Percentiles rank a stretch among this genome's conserved stretches.
phyloP scores from a whole-genome alignment of 2,797 vertebrate species.

The Pseudochirops corinnae region DNA sequence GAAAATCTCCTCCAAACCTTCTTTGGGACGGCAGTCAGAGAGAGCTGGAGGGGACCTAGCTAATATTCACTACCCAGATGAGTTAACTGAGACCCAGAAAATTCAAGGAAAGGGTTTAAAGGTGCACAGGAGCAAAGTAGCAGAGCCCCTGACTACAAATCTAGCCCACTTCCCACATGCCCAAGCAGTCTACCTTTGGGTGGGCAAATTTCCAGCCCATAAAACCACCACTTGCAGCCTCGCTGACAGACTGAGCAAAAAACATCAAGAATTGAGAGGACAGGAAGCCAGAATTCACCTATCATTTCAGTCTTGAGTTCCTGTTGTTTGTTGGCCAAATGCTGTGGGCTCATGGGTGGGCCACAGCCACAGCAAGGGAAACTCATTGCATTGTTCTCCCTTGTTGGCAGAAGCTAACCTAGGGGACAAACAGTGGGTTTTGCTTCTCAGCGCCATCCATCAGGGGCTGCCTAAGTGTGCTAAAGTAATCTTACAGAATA shows the following conservation, averaged over 20 bases:
- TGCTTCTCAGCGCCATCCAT: neutral
- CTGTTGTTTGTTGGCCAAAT: neutral
- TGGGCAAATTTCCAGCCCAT: constrained; percentile 5
- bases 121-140: neutral
- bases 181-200: neutral
- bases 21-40: neutral
- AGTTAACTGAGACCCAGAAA: neutral
- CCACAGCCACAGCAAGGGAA: neutral
- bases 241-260: neutral
- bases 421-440: neutral
- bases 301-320: neutral
- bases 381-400: neutral
- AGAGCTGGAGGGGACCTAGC: neutral
- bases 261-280: neutral
- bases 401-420: neutral
- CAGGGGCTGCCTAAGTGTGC: too few relatives aligned
- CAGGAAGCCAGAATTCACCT: neutral
- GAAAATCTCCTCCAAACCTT: neutral
- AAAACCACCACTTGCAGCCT: neutral
- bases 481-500: neutral
- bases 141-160: neutral
- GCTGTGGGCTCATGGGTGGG: neutral
- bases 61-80: neutral
- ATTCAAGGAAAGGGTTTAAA: neutral
- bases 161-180: fast-evolving